phyloP scores from a whole-genome alignment of 2,113 vertebrate genomes.

The Macaca fascicularis region DNA sequence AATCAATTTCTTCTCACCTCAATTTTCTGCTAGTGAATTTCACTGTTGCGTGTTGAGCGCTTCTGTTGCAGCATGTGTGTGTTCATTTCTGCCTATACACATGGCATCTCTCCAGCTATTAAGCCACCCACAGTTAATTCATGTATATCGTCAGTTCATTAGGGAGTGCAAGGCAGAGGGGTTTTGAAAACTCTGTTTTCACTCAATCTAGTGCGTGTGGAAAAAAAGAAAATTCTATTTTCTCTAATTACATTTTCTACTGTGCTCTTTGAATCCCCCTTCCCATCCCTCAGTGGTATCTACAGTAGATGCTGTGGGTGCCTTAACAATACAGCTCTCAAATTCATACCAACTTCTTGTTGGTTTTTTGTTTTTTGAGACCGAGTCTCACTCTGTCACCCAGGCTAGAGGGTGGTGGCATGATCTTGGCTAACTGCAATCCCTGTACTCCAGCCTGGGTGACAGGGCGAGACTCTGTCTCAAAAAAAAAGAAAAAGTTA shows the following conservation, averaged over 20 bases:
- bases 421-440: too few relatives aligned
- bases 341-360: neutral
- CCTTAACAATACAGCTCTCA: neutral
- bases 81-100: neutral
- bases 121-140: neutral
- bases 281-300: neutral
- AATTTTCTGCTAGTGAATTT: neutral
- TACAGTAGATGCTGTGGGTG: neutral
- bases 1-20: neutral
- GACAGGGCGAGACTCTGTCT: too few relatives aligned
- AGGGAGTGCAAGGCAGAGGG: neutral
- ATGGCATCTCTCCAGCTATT: neutral
- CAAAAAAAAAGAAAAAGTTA: neutral
- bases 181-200: neutral
- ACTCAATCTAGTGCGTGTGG: too few relatives aligned
- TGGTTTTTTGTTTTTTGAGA: neutral
- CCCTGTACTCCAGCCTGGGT: too few relatives aligned
- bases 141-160: neutral
- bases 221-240: too few relatives aligned
- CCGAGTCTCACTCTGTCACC: too few relatives aligned
- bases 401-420: too few relatives aligned
- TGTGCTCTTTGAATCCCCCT: neutral
- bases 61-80: neutral
- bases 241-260: too few relatives aligned
- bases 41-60: neutral